Conservation (phyloP, 2,888 invertebrate species). For the Melipona bicolor region DNA sequence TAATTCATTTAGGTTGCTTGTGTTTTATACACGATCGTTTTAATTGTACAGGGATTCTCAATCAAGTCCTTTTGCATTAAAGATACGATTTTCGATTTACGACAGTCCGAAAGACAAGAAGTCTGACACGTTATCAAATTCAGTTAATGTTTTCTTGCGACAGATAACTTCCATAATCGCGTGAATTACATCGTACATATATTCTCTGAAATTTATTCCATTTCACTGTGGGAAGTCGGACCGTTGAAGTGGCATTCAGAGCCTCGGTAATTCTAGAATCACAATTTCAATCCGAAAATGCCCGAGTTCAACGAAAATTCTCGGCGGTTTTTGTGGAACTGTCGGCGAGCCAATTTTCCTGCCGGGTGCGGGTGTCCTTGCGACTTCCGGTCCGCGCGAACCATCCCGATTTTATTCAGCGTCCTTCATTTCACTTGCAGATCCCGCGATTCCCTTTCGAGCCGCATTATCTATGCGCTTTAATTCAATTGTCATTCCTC, state of each 20-base stretch:
- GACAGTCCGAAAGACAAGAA: not conserved
- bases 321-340: not conserved
- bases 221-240: not conserved
- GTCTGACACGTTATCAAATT: not conserved
- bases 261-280: not conserved
- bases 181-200: not conserved
- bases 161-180: not conserved
- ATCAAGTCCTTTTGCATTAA: not conserved
- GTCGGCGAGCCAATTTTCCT: not conserved
- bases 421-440: conserved; percentile 43
- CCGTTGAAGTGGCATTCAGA: not conserved
- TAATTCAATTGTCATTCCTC: conserved; percentile 24
- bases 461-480: conserved; percentile 31
- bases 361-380: not conserved
- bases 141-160: not conserved
- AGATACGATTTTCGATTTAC: not conserved
- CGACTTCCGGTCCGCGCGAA: conserved; percentile 20
- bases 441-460: conserved; percentile 9
- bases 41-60: not conserved
- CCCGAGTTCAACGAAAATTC: not conserved
- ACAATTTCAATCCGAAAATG: not conserved
- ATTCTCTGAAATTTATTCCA: not conserved
- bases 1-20: not conserved
- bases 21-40: not conserved
- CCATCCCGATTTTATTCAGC: not conserved